These are phyloP conservation scores for Drosophila funebris DNA, from an alignment of 1,140 invertebrate genomes.

Conservation along the genomic window DNA sequence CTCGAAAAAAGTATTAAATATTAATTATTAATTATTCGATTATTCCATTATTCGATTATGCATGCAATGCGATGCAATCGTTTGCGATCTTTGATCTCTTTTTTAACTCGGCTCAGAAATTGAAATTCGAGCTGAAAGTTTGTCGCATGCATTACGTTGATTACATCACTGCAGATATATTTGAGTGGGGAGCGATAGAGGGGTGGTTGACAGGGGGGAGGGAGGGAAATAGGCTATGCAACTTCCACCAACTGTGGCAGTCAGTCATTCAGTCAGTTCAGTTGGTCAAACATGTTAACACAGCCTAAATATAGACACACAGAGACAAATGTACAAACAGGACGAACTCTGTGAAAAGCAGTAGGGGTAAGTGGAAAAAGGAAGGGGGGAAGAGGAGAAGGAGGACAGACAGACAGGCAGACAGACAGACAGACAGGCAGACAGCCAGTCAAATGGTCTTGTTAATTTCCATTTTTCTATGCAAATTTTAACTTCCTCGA, in stretches of 20 bases:
- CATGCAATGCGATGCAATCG: conserved; percentile 67
- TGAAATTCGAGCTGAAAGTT: conserved; percentile 76
- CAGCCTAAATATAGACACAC: conserved; percentile 71
- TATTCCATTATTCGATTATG: conserved; percentile 60
- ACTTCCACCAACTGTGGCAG: conserved; percentile 67
- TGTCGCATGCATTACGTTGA: conserved; percentile 77
- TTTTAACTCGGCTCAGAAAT: conserved; percentile 51
- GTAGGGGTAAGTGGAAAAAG: neutral
- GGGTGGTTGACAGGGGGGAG: neutral
- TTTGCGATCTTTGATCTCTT: conserved; percentile 54
- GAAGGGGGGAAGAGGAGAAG: neutral
- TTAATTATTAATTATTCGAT: conserved; percentile 70
- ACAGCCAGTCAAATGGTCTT: conserved; percentile 80
- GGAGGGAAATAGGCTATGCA: conserved; percentile 26
- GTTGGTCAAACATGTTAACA: conserved; percentile 77
- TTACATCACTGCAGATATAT: conserved; percentile 59
- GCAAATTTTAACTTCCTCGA: conserved; percentile 82
- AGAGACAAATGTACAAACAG: conserved; percentile 60
- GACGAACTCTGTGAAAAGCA: conserved; percentile 40
- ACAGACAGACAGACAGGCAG: conserved; percentile 47
- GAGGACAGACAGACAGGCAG: conserved; percentile 2
- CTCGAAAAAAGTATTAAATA: conserved; percentile 44
- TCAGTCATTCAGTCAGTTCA: conserved; percentile 80
- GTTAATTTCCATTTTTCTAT: conserved; percentile 83
- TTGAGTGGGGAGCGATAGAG: neutral